These are phyloP conservation scores for Onychostruthus taczanowskii DNA, from an alignment of 2,113 vertebrate genomes.

Conservation along the genomic window DNA sequence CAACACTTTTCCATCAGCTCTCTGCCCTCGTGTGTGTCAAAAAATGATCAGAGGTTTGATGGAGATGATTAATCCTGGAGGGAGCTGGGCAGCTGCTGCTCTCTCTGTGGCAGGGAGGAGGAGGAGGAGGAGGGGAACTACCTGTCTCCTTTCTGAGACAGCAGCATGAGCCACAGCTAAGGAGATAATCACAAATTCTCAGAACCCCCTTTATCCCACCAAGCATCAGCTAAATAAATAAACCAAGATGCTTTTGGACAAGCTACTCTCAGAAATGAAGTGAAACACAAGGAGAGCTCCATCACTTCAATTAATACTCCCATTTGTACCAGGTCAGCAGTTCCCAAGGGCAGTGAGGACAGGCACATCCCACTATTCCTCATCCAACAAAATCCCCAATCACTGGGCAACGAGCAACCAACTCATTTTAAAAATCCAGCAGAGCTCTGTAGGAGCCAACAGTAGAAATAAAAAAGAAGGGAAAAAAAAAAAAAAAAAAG, in stretches of 20 bases:
- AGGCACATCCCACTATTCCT: not conserved
- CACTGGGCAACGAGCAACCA: not conserved
- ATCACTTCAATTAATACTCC: not conserved
- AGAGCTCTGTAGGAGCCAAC: not conserved
- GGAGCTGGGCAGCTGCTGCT: not conserved
- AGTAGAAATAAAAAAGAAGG: rapidly evolving
- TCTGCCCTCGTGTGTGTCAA: not conserved
- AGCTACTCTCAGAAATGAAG: not conserved
- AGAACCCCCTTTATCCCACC: not conserved
- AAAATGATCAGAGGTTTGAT: not conserved
- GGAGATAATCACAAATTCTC: not conserved
- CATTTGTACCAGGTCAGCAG: constrained; percentile 3
- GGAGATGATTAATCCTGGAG: not conserved
- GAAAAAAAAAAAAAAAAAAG: not conserved
- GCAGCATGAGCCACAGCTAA: not conserved
- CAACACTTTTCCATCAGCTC: not conserved
- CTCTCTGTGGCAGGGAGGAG: rapidly evolving
- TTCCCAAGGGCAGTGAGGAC: constrained; percentile 24
- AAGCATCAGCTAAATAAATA: not conserved
- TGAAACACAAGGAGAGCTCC: not conserved
- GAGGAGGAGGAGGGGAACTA: not conserved
- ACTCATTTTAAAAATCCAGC: not conserved
- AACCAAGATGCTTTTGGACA: not conserved
- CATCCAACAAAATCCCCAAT: not conserved
- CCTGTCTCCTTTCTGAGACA: not conserved